Evolutionary conservation across 2,113 vertebrate genomes (phyloP), one percentile per base, ranked within the genome.

Genomic region (Progne subis): DNA sequence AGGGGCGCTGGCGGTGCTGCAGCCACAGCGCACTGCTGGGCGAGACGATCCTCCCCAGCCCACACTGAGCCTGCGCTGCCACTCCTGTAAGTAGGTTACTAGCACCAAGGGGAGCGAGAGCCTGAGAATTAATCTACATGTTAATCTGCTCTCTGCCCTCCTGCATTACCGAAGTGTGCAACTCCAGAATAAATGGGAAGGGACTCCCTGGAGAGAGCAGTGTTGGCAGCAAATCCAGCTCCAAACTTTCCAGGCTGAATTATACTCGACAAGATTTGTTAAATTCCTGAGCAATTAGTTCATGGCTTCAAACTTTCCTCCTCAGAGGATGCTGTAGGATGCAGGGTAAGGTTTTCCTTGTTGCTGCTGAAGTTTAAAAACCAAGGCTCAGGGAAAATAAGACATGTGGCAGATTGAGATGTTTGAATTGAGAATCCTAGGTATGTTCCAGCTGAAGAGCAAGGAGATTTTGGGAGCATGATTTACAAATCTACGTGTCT

Each of bases 21-120:
- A 34, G 60, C 12, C 50, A 6, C 15, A 26, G 4, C 2, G 5
- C n/a, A 5, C 44, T 1, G 1, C 9, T 0, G 2, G 6, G 21
- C 3, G 4, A 34, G 24, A 52, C 41, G 39, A 53, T 15, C 29
- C 43, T 41, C 28, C 24, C 13, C 75, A 21, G 37, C 5, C 6
- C 47, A 4, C 34, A 11, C 25, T 1, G 31, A 67, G 60, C 29
- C 43, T 47, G 64, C 4, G 5, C 65, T 72, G 53, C 49, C 13
- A 1, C 46, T 63, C 8, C 63, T 55, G 4, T 28, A 94, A 59
- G 81, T 52, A 82, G 84, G 89, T 94, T 79, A 90, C 41, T 37
- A 49, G 16, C 63, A 77, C 59, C 82, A 31, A 59, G 43, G 34
- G 91, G 32, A 91, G 59, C 5, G 5, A 57, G 4, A 80, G 46